phyloP scores from a whole-genome alignment of 2,113 vertebrate genomes.

The Ranitomeya imitator region DNA sequence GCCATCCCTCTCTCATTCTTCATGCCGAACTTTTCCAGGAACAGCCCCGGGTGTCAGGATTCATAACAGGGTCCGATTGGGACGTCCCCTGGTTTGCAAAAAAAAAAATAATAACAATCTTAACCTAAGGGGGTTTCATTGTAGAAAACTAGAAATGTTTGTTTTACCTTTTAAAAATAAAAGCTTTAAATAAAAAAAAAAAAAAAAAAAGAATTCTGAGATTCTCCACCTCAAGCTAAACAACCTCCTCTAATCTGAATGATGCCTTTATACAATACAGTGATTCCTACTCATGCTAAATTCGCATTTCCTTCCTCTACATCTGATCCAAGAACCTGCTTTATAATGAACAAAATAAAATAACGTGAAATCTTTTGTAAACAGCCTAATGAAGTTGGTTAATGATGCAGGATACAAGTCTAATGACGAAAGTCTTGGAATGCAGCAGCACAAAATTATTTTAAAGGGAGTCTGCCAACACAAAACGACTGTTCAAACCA shows the following conservation, averaged over 20 bases:
- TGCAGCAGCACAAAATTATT: background rate
- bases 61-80: background rate
- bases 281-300: background rate
- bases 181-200: constrained; percentile 2
- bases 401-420: background rate
- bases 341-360: background rate
- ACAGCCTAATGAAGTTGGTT: background rate
- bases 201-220: background rate
- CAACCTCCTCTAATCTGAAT: background rate
- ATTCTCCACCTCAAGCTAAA: background rate
- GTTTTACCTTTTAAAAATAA: background rate
- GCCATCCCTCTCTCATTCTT: background rate
- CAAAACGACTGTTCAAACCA: too few species aligned
- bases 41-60: background rate
- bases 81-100: background rate
- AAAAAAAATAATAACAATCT: background rate
- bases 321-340: background rate
- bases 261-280: constrained; percentile 5
- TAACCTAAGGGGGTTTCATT: background rate
- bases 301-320: background rate
- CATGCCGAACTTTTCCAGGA: background rate
- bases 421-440: background rate
- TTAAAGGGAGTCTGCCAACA: background rate
- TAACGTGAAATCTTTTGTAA: background rate
- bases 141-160: constrained; percentile 18